Evolutionary conservation across 2,888 invertebrate species (phyloP), one percentile per base, ranked within the genome.

Genomic region (Vanessa cardui): DNA sequence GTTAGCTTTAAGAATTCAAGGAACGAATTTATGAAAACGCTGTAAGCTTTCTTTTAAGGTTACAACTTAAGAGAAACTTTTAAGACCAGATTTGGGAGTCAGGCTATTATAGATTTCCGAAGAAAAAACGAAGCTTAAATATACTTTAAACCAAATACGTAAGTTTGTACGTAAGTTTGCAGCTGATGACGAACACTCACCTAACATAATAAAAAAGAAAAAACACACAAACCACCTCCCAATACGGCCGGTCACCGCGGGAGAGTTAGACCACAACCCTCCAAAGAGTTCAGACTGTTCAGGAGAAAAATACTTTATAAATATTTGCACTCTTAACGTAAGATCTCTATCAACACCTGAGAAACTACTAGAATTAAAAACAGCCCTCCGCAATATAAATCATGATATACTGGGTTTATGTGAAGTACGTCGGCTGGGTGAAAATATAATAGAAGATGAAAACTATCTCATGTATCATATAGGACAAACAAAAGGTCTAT

Each of bases 401-500:
- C 66, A 70, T 20, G 73, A 74, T n/a, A 62, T 75, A 61, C 20
- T 75, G 52, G 72, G 46, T 12, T 26, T 74, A 18, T 33, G 71
- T 45, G 73, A 73, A 61, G 67, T 73, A 9, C 69, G 71, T 52
- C 69, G 73, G 1, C 12, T 72, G 58, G 73, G 73, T 15, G 71
- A 73, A 64, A 69, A 65, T 0, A 72, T 70, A 33, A 70, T 64
- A 9, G 73, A 73, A 68, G 71, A 73, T 21, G 70, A 72, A 3
- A 58, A 73, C 1, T 71, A 74, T 39, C 69, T 74, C 9, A 20
- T 75, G 21, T 74, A 72, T 47, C 69, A 73, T 62, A 49, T 72
- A 8, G 73, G 74, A 0, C 58, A 73, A 72, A 75, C 74, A 12
- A 74, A 69, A 69, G 75, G 75, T 6, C 69, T 70, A 52, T 65